Conservation (phyloP, 2,888 invertebrate genomes). For the Cerastoderma edule region DNA sequence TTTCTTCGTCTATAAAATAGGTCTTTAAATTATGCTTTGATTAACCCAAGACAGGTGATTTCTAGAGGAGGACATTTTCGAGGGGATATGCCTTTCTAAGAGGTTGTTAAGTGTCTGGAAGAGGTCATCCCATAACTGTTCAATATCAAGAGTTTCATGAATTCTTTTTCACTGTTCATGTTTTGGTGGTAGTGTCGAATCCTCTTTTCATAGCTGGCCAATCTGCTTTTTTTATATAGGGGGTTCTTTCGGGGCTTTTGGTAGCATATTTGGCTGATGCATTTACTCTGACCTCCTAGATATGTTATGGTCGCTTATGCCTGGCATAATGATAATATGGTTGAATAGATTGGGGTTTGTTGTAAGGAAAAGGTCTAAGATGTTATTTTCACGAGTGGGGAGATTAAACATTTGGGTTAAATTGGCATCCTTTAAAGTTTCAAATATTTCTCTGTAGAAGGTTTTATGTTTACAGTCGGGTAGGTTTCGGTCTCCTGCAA, state of each 20-base stretch:
- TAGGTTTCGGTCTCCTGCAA: constrained; percentile 31
- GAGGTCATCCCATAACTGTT: no score
- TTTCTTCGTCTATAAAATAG: no score
- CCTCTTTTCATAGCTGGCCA: neutral
- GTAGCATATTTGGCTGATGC: neutral
- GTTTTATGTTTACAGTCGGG: constrained; percentile 28
- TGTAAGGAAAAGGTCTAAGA: constrained; percentile 24
- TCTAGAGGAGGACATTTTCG: no score
- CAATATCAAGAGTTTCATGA: no score
- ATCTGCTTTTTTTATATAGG: constrained; percentile 18
- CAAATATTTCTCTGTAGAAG: constrained; percentile 15
- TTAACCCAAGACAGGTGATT: no score
- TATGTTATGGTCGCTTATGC: constrained; percentile 19
- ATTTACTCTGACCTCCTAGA: neutral
- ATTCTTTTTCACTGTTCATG: no score
- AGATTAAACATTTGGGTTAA: constrained; percentile 24
- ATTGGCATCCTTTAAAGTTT: constrained; percentile 22
- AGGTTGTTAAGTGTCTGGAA: no score
- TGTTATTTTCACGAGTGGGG: constrained; percentile 20
- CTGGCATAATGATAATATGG: constrained; percentile 9
- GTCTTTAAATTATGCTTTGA: no score
- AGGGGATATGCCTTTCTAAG: no score
- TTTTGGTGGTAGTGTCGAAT: no score
- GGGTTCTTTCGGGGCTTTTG: constrained; percentile 8
- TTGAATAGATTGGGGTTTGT: constrained; percentile 17